These are phyloP conservation scores for Stramonita haemastoma DNA, from an alignment of 2,888 invertebrate genomes.

Conservation along the genomic window DNA sequence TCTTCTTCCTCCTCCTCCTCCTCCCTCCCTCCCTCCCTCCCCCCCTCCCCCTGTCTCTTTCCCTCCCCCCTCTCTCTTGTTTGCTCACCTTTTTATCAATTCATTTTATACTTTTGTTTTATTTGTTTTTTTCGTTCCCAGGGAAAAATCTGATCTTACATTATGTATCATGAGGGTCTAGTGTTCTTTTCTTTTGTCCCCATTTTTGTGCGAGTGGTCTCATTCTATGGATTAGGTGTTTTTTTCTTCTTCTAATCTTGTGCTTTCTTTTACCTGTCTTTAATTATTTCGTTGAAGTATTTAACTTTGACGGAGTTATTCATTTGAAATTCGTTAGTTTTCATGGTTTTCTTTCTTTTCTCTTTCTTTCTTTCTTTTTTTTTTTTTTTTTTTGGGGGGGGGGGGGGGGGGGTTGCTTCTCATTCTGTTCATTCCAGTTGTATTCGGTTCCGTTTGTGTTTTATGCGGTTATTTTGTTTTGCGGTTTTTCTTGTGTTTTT, in stretches of 20 bases:
- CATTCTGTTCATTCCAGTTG: no score
- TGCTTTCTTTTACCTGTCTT: background rate
- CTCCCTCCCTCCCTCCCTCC: background rate
- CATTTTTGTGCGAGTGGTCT: background rate
- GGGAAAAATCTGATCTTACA: slow-evolving; percentile 6
- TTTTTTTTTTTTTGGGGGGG: background rate
- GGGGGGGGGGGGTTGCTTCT: no score
- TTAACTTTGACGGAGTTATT: background rate
- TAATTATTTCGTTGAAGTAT: background rate
- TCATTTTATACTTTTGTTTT: no score
- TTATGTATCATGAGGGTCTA: background rate
- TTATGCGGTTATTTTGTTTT: background rate
- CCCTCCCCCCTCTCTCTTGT: background rate
- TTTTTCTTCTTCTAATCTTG: background rate
- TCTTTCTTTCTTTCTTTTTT: background rate
- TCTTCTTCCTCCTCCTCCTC: background rate
- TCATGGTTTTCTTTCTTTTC: background rate
- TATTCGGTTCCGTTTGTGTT: background rate
- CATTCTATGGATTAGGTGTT: background rate
- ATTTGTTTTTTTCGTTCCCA: no score
- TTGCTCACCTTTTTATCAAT: background rate
- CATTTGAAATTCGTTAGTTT: background rate
- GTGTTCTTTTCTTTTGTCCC: background rate
- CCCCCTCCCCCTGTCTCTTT: background rate
- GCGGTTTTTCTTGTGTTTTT: no score